Evolutionary conservation across 1,140 invertebrate species (phyloP).

Genomic region (honey bee (Apis mellifera)): DNA sequence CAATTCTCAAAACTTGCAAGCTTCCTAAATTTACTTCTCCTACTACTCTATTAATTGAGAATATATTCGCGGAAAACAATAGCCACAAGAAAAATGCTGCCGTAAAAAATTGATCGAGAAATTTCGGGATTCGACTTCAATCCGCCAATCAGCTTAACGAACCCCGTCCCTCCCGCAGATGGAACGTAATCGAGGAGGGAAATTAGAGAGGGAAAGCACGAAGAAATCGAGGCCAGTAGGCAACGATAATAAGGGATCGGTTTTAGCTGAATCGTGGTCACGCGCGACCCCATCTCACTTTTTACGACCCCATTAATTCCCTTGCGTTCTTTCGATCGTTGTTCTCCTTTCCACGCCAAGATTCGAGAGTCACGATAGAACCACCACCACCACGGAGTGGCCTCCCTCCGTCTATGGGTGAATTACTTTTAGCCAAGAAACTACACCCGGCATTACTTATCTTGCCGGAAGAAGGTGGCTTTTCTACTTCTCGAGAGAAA

Average conservation of each 20-base stretch:
- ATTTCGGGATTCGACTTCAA: not conserved
- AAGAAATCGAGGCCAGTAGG: constrained; percentile 24
- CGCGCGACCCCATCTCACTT: constrained; percentile 33
- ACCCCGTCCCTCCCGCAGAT: no score
- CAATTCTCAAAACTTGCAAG: no score
- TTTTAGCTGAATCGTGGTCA: constrained; percentile 20
- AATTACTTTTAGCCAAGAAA: no score
- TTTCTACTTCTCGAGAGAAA: not conserved
- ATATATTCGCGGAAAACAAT: no score
- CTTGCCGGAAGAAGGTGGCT: not conserved
- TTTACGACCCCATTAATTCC: constrained; percentile 54
- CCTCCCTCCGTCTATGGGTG: no score
- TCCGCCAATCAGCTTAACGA: not conserved
- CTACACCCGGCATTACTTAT: not conserved
- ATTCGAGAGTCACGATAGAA: not conserved
- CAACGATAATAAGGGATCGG: constrained; percentile 45
- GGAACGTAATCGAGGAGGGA: not conserved
- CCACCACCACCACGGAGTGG: not conserved
- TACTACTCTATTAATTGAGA: no score
- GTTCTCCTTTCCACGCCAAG: not conserved
- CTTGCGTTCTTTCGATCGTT: constrained; percentile 14
- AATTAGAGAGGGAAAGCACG: not conserved
- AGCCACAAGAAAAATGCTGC: no score
- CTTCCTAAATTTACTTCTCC: no score
- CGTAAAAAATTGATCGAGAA: no score